A percentile compares a stretch with the other conserved stretches of the same genome.
Conservation (phyloP, 2,797 vertebrate genomes). For the Rousettus madagascariensis region DNA sequence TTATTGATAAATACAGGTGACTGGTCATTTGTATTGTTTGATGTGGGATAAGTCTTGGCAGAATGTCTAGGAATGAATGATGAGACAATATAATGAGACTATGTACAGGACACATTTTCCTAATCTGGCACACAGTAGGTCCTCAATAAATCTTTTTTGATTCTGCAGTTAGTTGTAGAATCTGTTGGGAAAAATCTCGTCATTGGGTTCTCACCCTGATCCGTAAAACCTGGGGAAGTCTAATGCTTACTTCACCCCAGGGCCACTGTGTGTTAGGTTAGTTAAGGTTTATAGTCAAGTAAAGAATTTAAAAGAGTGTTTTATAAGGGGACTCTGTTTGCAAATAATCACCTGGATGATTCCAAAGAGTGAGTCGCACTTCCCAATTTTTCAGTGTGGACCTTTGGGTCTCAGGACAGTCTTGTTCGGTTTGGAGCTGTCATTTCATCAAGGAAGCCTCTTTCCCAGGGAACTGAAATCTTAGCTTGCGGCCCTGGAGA, state of each 20-base stretch:
- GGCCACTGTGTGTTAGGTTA: neutral
- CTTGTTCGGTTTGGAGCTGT: slow-evolving; percentile 89
- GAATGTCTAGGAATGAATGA: neutral
- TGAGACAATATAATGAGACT: neutral
- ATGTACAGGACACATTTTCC: fast-evolving
- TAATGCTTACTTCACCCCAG: neutral
- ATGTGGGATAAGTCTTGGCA: neutral
- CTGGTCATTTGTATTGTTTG: neutral
- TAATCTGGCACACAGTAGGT: neutral
- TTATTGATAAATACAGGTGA: neutral
- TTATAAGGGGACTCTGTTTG: slow-evolving; percentile 58
- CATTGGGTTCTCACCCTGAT: neutral
- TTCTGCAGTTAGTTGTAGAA: neutral
- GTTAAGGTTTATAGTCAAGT: neutral
- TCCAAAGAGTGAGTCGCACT: slow-evolving; percentile 82
- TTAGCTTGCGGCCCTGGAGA: slow-evolving; percentile 85
- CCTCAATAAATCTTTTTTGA: neutral
- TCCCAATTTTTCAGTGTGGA: slow-evolving; percentile 90
- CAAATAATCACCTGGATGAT: slow-evolving; percentile 72
- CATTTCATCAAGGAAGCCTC: slow-evolving; percentile 84
- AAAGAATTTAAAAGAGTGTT: neutral
- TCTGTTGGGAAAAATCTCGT: neutral
- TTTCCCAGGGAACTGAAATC: slow-evolving; percentile 80
- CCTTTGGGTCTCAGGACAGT: slow-evolving; percentile 87
- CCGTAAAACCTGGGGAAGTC: neutral